Percentiles rank a stretch among this genome's conserved stretches.
Conservation (phyloP, 2,113 vertebrate species). For the Corythornis cristatus region DNA sequence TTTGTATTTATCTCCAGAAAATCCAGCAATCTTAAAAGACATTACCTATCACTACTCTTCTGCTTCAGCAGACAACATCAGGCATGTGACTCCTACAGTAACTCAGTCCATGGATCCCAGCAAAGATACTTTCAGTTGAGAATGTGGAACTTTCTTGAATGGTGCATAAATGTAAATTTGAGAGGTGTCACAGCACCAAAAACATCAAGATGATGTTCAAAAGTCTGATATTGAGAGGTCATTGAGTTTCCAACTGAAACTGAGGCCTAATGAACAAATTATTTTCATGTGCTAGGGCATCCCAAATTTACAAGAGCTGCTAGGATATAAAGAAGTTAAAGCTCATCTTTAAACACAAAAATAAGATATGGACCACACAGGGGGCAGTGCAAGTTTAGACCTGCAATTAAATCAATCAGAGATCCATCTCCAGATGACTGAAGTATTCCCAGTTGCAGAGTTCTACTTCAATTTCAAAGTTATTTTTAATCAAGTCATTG, state of each 20-base stretch:
- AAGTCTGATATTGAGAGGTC: not conserved
- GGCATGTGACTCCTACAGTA: not conserved
- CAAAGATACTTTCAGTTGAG: not conserved
- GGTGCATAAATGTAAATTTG: not conserved
- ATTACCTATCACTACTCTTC: not conserved
- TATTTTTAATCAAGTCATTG: not conserved
- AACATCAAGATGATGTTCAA: not conserved
- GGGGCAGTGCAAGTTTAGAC: not conserved
- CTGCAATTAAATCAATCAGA: not conserved
- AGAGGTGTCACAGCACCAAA: not conserved
- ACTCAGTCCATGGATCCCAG: not conserved
- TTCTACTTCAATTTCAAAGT: not conserved
- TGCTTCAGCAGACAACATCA: not conserved
- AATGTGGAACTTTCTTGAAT: not conserved
- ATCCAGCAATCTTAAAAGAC: not conserved
- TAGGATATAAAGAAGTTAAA: not conserved
- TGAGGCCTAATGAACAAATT: not conserved
- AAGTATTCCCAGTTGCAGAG: not conserved
- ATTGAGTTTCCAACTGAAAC: not conserved
- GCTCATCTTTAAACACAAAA: not conserved
- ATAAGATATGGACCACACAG: not conserved
- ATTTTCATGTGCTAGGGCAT: not conserved
- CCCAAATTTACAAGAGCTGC: not conserved
- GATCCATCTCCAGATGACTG: not conserved
- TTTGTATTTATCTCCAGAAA: not conserved